Percentiles rank a stretch among this genome's conserved stretches.
Evolutionary conservation across 2,888 invertebrate species (phyloP).

Genomic region (Mesorhabditis sp.): DNA sequence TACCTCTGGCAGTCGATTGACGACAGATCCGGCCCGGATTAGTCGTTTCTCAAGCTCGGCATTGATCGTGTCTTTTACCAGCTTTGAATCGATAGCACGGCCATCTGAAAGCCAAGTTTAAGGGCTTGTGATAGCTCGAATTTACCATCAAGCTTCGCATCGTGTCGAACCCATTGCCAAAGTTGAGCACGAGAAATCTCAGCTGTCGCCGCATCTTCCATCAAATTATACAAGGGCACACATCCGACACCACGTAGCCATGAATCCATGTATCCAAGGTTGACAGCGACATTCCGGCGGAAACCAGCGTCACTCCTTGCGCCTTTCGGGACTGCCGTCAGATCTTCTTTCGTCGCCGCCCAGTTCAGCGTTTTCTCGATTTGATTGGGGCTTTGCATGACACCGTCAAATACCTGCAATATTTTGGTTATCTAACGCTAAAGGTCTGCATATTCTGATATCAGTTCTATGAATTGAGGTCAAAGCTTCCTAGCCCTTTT

Average conservation of each 20-base stretch:
- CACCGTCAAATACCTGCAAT: constrained; percentile 21
- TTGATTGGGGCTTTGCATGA: constrained; percentile 45
- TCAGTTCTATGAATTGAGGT: too few relatives aligned
- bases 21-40: constrained; percentile 50
- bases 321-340: constrained; percentile 65
- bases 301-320: constrained; percentile 69
- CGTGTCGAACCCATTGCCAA: constrained; percentile 73
- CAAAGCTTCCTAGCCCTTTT: too few relatives aligned
- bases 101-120: constrained; percentile 36
- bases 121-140: constrained; percentile 41
- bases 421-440: neutral
- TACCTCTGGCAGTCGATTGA: constrained; percentile 31
- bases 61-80: constrained; percentile 58
- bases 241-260: constrained; percentile 72
- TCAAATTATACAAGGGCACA: constrained; percentile 68
- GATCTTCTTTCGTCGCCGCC: constrained; percentile 24
- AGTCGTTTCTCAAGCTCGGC: constrained; percentile 53
- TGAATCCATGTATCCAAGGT: constrained; percentile 68
- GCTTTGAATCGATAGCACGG: constrained; percentile 46
- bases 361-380: constrained; percentile 30
- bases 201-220: constrained; percentile 75
- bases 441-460: too few relatives aligned
- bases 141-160: constrained; percentile 61
- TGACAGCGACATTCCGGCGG: constrained; percentile 69
- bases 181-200: constrained; percentile 73